Percentiles rank a stretch among this genome's conserved stretches.
These are phyloP conservation scores for Xanthia icteritia DNA, from an alignment of 2,888 invertebrate species.

Conservation along the genomic window DNA sequence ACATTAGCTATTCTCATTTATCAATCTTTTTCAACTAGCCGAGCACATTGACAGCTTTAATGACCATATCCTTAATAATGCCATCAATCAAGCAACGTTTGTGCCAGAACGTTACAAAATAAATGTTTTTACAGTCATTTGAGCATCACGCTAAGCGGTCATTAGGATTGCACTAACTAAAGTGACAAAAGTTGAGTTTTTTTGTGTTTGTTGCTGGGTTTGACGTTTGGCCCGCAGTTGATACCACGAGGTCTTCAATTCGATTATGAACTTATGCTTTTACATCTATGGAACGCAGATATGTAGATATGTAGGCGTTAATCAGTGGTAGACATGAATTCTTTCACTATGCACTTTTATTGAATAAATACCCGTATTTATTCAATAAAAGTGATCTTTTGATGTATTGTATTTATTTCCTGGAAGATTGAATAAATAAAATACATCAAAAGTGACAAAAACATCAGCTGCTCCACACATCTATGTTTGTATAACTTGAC, in stretches of 20 bases:
- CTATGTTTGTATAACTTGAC: no score
- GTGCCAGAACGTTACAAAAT: conserved; percentile 37
- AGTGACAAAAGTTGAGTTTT: conserved; percentile 13
- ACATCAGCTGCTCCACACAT: no score
- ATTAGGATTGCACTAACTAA: conserved; percentile 19
- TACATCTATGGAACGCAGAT: neutral
- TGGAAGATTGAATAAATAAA: no score
- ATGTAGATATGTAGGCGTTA: no score
- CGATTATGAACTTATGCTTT: neutral
- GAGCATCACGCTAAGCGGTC: conserved; percentile 40
- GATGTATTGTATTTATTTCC: no score
- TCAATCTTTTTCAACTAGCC: conserved; percentile 54
- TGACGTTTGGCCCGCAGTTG: neutral
- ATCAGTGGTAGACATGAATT: neutral
- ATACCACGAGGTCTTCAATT: neutral
- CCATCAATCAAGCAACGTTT: conserved; percentile 49
- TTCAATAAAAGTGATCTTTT: no score
- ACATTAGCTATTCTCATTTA: conserved; percentile 38
- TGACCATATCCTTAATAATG: conserved; percentile 45
- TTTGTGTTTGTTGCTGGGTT: conserved; percentile 13
- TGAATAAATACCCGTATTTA: no score
- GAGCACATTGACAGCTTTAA: conserved; percentile 32
- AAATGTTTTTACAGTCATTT: conserved; percentile 49
- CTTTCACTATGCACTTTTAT: neutral
- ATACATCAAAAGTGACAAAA: no score